These are phyloP conservation scores for Vicugna pacos DNA, from an alignment of 2,113 vertebrate genomes.

Conservation along the genomic window DNA sequence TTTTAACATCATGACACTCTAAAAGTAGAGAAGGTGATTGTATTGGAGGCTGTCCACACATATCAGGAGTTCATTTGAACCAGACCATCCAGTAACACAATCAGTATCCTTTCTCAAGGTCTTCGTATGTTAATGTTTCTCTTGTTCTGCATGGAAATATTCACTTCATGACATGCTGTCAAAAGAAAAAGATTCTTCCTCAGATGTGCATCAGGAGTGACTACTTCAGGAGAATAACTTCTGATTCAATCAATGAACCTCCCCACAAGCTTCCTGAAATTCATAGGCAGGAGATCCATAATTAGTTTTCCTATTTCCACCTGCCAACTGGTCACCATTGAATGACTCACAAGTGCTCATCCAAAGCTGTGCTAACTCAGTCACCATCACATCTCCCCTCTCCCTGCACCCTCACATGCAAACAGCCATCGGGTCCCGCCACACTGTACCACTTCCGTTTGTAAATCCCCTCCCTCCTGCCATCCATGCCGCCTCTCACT, in stretches of 20 bases:
- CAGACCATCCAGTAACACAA: background rate
- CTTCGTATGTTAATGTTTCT: background rate
- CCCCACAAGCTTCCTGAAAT: background rate
- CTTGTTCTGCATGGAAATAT: background rate
- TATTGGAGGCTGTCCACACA: background rate
- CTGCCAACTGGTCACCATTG: background rate
- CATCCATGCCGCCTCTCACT: background rate
- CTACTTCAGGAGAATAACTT: constrained; percentile 22
- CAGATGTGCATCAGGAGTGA: background rate
- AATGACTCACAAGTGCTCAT: background rate
- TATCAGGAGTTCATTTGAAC: background rate
- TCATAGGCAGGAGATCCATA: background rate
- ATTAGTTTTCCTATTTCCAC: background rate
- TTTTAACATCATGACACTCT: background rate
- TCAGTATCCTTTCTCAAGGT: background rate
- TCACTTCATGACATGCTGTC: background rate
- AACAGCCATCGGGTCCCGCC: background rate
- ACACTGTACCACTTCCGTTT: background rate
- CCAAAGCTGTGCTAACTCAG: background rate
- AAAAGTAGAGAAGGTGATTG: background rate
- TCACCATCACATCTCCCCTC: background rate
- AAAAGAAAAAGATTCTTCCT: background rate
- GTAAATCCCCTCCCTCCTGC: background rate
- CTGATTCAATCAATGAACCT: background rate
- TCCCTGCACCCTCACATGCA: background rate